phyloP scores from a whole-genome alignment of 2,888 invertebrate species.

The Drosophila fungiperda region DNA sequence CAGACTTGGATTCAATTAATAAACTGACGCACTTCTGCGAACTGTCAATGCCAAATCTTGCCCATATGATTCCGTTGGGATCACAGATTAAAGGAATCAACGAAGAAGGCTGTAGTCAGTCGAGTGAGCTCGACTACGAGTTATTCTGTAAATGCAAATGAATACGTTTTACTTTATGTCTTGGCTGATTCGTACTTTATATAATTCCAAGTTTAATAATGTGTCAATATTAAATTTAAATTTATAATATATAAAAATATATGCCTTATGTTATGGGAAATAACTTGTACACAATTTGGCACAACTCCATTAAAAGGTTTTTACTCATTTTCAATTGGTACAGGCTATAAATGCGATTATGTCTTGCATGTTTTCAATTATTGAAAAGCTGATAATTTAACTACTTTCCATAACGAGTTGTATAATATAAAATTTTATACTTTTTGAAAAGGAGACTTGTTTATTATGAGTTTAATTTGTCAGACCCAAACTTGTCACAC shows the following conservation, averaged over 20 bases:
- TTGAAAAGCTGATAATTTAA: not conserved
- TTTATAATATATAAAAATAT: not conserved
- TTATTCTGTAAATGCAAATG: not conserved
- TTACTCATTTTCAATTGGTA: not conserved
- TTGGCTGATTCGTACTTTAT: not conserved
- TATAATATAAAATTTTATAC: not conserved
- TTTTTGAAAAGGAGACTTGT: not conserved
- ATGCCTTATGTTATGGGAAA: not conserved
- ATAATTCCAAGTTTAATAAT: not conserved
- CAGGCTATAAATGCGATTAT: not conserved
- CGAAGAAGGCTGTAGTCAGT: not conserved
- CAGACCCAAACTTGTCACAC: not conserved
- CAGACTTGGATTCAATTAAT: conserved; percentile 35
- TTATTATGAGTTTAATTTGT: not conserved
- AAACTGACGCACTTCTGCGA: conserved; percentile 5
- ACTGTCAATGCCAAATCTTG: conserved; percentile 5
- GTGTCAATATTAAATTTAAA: not conserved
- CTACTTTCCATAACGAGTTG: not conserved
- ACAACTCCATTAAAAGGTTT: not conserved
- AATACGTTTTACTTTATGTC: not conserved
- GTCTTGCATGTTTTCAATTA: not conserved
- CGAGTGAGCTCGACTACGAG: not conserved
- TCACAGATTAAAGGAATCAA: not conserved
- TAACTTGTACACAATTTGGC: not conserved
- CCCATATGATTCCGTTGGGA: not conserved